Evolutionary conservation across 1,140 invertebrate genomes (phyloP), one percentile per base, ranked within the genome.

Genomic region (Drosophila biarmipes): DNA sequence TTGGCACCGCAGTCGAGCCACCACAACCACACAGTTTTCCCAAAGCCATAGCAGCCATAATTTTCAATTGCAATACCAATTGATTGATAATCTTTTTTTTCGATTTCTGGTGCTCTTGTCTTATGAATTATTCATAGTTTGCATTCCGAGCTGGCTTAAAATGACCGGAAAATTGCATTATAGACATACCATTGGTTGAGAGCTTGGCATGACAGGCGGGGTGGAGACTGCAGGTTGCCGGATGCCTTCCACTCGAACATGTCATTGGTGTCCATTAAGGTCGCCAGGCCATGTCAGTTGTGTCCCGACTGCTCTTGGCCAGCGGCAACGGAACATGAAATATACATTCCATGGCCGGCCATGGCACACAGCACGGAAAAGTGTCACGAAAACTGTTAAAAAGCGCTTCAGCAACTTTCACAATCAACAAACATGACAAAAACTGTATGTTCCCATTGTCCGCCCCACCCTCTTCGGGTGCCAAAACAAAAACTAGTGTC

Each of bases 371-470:
- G 71, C 27, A 19, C 45, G 19, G 31, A 52, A 73, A 66, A 89
- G 82, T 86, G 82, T 86, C 84, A 78, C 74, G 62, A 82, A 72
- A 86, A 86, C 82, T 86, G 82, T 86, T 86, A 87, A 86, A 86
- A 86, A 86, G 82, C 82, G 82, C 84, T 86, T 86, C 82, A 89
- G 58, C 71, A 86, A 86, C 84, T 86, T 87, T 89, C 64, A 84
- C 82, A 87, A 87, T 87, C 82, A 87, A 79, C 82, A 80, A 89
- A 87, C 82, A 87, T 84, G 82, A 84, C 82, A 87, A 87, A 89
- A 89, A 89, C 84, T 79, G 71, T 66, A 76, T 59, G 61, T 69
- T 68, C 49, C 45, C 49, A 57, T 59, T 59, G 57, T 55, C 17
- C 35, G 49, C 35, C 17, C 17, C 17, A 21, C 21, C 63, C 59